Evolutionary conservation across 1,140 invertebrate genomes (phyloP).

Genomic region (Listronotus bonariensis): DNA sequence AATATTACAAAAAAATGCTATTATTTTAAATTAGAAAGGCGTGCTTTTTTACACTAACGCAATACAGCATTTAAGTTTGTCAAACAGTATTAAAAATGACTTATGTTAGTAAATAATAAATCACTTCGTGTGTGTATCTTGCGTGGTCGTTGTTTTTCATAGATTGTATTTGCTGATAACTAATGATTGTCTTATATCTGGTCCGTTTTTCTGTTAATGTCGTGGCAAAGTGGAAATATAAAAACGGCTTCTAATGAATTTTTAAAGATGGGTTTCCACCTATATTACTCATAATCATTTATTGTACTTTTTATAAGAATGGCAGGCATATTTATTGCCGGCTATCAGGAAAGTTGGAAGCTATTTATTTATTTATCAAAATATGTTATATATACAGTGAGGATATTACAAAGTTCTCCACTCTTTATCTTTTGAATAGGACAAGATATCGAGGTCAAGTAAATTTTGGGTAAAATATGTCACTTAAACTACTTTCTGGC

Average conservation of each 20-base stretch:
- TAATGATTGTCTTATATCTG: slow-evolving; percentile 25
- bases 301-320: not conserved
- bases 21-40: no score
- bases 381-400: no score
- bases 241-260: slow-evolving; percentile 18
- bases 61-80: slow-evolving; percentile 7
- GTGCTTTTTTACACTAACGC: not conserved
- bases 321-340: no score
- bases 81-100: slow-evolving; percentile 23
- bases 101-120: slow-evolving; percentile 24
- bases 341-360: no score
- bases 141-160: slow-evolving; percentile 14
- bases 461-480: no score
- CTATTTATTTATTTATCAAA: no score
- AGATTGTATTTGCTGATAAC: slow-evolving; percentile 24
- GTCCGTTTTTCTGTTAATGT: slow-evolving; percentile 9
- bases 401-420: no score
- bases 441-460: no score
- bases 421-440: no score
- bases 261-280: slow-evolving; percentile 17
- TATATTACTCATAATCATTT: slow-evolving; percentile 10
- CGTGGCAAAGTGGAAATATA: slow-evolving; percentile 6
- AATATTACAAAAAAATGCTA: no score
- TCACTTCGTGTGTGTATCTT: slow-evolving; percentile 17
- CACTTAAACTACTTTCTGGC: no score